These are phyloP conservation scores for Coboldia fuscipes DNA, from an alignment of 1,140 invertebrate genomes.

Conservation along the genomic window DNA sequence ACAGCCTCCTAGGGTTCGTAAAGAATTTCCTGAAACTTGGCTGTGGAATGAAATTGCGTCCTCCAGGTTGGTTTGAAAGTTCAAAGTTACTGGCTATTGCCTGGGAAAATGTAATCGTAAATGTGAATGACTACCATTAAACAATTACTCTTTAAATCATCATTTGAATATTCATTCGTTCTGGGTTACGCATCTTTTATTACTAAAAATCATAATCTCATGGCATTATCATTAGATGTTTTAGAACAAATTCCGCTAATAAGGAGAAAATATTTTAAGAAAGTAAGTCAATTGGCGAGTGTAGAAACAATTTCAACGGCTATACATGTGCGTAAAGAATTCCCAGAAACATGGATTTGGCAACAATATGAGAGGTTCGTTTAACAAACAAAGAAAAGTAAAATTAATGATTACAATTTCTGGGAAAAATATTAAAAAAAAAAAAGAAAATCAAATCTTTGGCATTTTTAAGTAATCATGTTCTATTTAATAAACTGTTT, in stretches of 20 bases:
- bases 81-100: background rate
- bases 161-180: background rate
- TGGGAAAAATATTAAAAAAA: background rate
- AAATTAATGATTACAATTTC: background rate
- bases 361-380: background rate
- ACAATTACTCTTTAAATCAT: background rate
- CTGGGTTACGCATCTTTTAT: background rate
- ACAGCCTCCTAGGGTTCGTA: constrained; percentile 6
- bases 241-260: no score
- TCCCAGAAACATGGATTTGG: constrained; percentile 7
- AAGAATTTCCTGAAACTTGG: constrained; percentile 13
- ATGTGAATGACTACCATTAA: background rate
- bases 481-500: no score
- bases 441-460: background rate
- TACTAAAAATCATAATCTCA: no score
- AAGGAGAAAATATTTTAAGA: no score
- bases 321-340: constrained; percentile 4
- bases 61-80: background rate
- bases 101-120: background rate
- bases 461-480: no score
- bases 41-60: constrained; percentile 2
- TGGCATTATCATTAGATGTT: no score
- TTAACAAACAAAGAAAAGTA: background rate
- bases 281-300: background rate
- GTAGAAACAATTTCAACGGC: background rate